Evolutionary conservation across 2,888 invertebrate genomes (phyloP), one percentile per base, ranked within the genome.

Genomic region (Linhomoeus sp.): DNA sequence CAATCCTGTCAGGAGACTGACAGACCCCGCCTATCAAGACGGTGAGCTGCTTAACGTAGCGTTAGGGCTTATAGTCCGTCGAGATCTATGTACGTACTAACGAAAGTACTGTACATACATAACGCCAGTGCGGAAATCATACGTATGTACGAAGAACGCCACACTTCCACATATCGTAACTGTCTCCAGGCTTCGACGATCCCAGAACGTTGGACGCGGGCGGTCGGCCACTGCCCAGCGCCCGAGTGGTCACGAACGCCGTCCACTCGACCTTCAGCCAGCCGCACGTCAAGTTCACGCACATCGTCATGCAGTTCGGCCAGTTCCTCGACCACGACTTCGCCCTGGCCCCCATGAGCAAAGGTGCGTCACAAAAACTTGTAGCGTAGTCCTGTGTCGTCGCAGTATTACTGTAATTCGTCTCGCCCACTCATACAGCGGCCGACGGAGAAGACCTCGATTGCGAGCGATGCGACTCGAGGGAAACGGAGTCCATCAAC

Each of bases 311-410:
- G 88, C 88, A 88, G 70, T 88, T 78, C 59, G 88, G 86, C 0
- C 88, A 90, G 66, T 78, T 92, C 59, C 66, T 90, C 22, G 90
- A 90, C 66, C 90, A 90, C 68, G 90, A 90, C 65, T 72, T 92
- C 45, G 88, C 88, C 1, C 78, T 87, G 75, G 87, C 88, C 1
- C 90, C 86, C 1, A 83, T 85, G 47, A 67, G 70, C 47, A 60
- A 66, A 57, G 68, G 68, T 66, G 54, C 1, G 35, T 24, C 7
- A 2, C n/a, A n/a, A n/a, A n/a, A n/a, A n/a, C n/a, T n/a, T n/a
- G n/a, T n/a, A n/a, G n/a, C n/a, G n/a, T n/a, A n/a, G n/a, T n/a
- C n/a, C n/a, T n/a, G n/a, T n/a, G n/a, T n/a, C n/a, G n/a, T n/a
- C n/a, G n/a, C n/a, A n/a, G n/a, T n/a, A n/a, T n/a, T n/a, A n/a